Evolutionary conservation across 2,113 vertebrate genomes (phyloP).

Genomic region (Colistium nudipinnis): DNA sequence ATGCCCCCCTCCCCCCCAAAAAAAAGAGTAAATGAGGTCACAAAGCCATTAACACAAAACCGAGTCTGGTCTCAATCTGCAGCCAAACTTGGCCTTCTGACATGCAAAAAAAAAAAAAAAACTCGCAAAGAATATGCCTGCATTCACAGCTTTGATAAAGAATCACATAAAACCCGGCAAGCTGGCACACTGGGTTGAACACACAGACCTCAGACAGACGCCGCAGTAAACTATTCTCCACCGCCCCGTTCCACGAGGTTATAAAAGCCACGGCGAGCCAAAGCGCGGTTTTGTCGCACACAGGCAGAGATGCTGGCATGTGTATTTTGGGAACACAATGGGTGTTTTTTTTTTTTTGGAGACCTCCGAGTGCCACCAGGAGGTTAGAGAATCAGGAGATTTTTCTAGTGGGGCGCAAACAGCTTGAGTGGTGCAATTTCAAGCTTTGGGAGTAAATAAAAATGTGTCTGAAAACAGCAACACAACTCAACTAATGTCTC

Average conservation of each 20-base stretch:
- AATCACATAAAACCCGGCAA: slow-evolving; percentile 34
- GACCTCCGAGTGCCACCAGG: slow-evolving; percentile 58
- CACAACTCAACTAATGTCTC: slow-evolving; percentile 60
- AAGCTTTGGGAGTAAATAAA: slow-evolving; percentile 69
- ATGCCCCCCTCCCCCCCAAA: slow-evolving; percentile 41
- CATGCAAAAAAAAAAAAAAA: slow-evolving; percentile 28
- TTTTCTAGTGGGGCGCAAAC: slow-evolving; percentile 57
- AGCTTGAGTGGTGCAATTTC: slow-evolving; percentile 71
- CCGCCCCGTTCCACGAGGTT: slow-evolving; percentile 32
- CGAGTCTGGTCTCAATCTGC: slow-evolving; percentile 33
- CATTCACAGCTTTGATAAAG: slow-evolving; percentile 53
- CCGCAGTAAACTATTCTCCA: slow-evolving; percentile 14
- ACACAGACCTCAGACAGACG: slow-evolving; percentile 1
- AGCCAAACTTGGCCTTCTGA: slow-evolving; percentile 24
- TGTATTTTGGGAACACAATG: slow-evolving; percentile 60
- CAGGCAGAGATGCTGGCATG: slow-evolving; percentile 29
- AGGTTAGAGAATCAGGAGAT: slow-evolving; percentile 59
- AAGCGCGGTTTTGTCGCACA: slow-evolving; percentile 45
- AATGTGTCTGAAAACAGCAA: slow-evolving; percentile 57
- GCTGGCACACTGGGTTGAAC: slow-evolving; percentile 32
- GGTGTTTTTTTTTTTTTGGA: slow-evolving; percentile 54
- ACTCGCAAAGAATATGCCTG: slow-evolving; percentile 20
- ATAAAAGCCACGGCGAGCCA: slow-evolving; percentile 41
- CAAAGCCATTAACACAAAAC: slow-evolving; percentile 33
- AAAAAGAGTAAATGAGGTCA: slow-evolving; percentile 48